Conservation (phyloP, 2,888 invertebrate species). For the Dicyrtoma fusca region DNA sequence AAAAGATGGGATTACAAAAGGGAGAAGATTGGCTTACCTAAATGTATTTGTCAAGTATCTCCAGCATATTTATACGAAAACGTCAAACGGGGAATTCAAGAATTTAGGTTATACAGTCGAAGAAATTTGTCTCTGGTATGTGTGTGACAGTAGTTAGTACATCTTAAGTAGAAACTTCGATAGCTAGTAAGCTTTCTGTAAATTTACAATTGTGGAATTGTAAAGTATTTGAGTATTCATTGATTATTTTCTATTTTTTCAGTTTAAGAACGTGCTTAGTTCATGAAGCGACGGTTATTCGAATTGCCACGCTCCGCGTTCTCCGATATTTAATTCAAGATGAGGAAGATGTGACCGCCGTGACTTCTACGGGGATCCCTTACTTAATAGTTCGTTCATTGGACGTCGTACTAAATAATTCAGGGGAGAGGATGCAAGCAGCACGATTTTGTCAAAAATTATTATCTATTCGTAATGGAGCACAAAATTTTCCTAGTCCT, state of each 20-base stretch:
- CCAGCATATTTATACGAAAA: slow-evolving; percentile 39
- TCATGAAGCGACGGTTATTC: slow-evolving; percentile 84
- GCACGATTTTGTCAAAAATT: slow-evolving; percentile 79
- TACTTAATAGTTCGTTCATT: slow-evolving; percentile 84
- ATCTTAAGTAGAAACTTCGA: too few species aligned
- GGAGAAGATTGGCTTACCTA: slow-evolving; percentile 79
- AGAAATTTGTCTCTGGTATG: slow-evolving; percentile 80
- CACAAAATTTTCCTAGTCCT: slow-evolving; percentile 68
- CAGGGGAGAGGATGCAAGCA: slow-evolving; percentile 82
- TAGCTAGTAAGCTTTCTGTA: too few species aligned
- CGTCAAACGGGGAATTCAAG: slow-evolving; percentile 38
- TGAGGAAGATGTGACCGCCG: slow-evolving; percentile 73
- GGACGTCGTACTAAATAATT: slow-evolving; percentile 83
- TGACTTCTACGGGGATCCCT: slow-evolving; percentile 81
- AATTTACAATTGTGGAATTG: too few species aligned
- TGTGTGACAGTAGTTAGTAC: too few species aligned
- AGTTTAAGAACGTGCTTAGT: slow-evolving; percentile 84
- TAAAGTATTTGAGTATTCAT: too few species aligned
- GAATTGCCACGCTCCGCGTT: slow-evolving; percentile 85
- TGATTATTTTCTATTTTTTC: slow-evolving; percentile 56
- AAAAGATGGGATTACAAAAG: slow-evolving; percentile 71
- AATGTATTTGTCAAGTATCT: slow-evolving; percentile 85
- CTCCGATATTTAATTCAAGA: slow-evolving; percentile 80
- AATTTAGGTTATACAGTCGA: slow-evolving; percentile 73
- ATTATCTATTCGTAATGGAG: slow-evolving; percentile 54